Base-by-base conservation (phyloP, 2,888 invertebrate genomes). In the Callyntrura guangdongensis region DNA sequence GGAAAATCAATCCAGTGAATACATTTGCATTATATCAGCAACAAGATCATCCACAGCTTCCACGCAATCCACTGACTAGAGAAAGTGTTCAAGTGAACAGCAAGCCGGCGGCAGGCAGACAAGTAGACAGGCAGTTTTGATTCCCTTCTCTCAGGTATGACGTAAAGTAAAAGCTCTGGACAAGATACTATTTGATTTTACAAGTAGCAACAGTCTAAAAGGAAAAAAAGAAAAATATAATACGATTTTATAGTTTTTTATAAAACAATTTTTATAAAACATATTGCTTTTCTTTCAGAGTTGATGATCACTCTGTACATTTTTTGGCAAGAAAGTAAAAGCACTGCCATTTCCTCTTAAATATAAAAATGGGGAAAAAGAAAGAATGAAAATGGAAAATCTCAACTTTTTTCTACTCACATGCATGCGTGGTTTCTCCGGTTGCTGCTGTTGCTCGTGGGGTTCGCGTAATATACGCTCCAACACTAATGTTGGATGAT, bases 11-110 rank as follows among this genome's bases (percentile, higher is more conserved):
- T 56, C 56, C 56, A 1, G 4, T 4, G 5, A 56, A 56, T 36
- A 6, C 6, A 6, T 56, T 56, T 56, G 56, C 56, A 56, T n/a
- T 56, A 36, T 2, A 56, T 56, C 56, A 56, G 56, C 56, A 56
- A 56, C n/a, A 53, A 2, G 53, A 53, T n/a, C 56, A 61, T 61
- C 20, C 17, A 6, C 61, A 20, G 17, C 61, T 20, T 22, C 61
- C 17, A 22, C 17, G 61, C 61, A 61, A 61, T 61, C 22, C 20
- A 61, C 17, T 61, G 61, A 61, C 61, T 61, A 61, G 61, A 61
- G 61, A 61, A 61, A 61, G 61, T 22, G 9, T 6, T 61, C 20
- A 61, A 61, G 61, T 36, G 36, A 36, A 36, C 36, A 36, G 36
- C 36, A 36, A 36, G 36, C 36, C 36, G 20, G 17, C 61, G 20